Evolutionary conservation across 1,140 invertebrate species (phyloP).

Genomic region (Drosophila nasuta): DNA sequence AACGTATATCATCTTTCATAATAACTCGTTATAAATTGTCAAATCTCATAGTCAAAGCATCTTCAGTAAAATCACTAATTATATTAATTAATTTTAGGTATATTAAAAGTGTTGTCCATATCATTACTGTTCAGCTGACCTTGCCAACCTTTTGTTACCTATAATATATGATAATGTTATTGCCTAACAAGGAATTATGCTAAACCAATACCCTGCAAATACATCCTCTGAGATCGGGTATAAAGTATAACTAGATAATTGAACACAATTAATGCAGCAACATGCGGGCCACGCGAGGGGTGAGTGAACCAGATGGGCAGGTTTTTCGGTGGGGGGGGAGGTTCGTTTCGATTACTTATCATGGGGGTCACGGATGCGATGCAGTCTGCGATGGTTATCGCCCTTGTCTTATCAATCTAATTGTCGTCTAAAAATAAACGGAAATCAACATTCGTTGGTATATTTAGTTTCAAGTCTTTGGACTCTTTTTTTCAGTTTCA

Average conservation of each 20-base stretch:
- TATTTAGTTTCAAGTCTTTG: conserved; percentile 43
- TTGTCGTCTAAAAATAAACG: conserved; percentile 48
- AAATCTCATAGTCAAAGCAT: too few species aligned
- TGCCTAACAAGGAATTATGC: too few species aligned
- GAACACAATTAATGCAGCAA: conserved; percentile 44
- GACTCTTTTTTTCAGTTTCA: background rate
- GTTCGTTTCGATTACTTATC: conserved; percentile 31
- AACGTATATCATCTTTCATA: too few species aligned
- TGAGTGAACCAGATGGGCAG: conserved; percentile 17
- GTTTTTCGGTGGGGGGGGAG: background rate
- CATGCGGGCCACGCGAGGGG: conserved; percentile 28
- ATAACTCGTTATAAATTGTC: too few species aligned
- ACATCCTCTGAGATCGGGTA: background rate
- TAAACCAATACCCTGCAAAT: background rate
- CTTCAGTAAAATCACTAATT: too few species aligned
- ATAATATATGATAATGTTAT: background rate
- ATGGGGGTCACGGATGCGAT: conserved; percentile 37
- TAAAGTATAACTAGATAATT: conserved; percentile 36
- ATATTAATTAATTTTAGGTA: too few species aligned
- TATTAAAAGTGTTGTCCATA: too few species aligned
- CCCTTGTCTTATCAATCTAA: conserved; percentile 43
- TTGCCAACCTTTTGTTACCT: background rate
- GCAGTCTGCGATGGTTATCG: conserved; percentile 34
- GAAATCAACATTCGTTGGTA: conserved; percentile 20
- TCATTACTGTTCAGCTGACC: too few species aligned